These are phyloP conservation scores for Brachypteracias leptosomus DNA, from an alignment of 2,113 vertebrate species.

Conservation along the genomic window DNA sequence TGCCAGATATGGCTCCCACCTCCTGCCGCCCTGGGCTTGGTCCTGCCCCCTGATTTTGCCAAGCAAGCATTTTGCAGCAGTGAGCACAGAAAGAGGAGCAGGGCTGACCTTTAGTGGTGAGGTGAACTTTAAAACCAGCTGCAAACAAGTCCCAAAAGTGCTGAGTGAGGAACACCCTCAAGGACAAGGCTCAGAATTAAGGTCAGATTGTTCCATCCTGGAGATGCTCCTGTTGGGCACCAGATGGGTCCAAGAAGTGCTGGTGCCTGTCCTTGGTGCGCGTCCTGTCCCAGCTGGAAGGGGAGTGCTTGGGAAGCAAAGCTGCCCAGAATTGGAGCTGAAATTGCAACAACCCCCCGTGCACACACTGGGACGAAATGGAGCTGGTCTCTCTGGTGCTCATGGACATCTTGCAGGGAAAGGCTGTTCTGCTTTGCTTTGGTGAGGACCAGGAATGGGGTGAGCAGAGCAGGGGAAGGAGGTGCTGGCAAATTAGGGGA, in stretches of 20 bases:
- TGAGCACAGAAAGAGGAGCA: neutral
- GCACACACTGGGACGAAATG: neutral
- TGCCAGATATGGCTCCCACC: neutral
- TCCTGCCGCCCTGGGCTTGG: neutral
- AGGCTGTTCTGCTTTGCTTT: accelerated
- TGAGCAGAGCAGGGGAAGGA: neutral
- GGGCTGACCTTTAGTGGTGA: neutral
- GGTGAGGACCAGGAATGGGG: accelerated
- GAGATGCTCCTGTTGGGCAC: neutral
- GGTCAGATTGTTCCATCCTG: neutral
- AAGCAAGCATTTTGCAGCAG: neutral
- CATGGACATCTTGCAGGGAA: neutral
- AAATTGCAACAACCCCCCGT: neutral
- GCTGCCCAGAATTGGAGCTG: neutral
- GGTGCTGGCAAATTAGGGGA: neutral
- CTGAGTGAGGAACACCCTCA: neutral
- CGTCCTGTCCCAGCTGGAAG: neutral
- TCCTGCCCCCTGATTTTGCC: neutral
- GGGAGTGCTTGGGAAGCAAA: neutral
- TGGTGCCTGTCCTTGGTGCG: accelerated
- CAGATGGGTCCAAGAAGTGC: too few species aligned
- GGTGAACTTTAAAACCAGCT: neutral
- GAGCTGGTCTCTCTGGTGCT: neutral
- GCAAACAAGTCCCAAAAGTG: neutral
- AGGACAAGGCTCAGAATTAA: neutral